These are phyloP conservation scores for Halichoeres trimaculatus DNA, from an alignment of 2,113 vertebrate genomes.

Conservation along the genomic window DNA sequence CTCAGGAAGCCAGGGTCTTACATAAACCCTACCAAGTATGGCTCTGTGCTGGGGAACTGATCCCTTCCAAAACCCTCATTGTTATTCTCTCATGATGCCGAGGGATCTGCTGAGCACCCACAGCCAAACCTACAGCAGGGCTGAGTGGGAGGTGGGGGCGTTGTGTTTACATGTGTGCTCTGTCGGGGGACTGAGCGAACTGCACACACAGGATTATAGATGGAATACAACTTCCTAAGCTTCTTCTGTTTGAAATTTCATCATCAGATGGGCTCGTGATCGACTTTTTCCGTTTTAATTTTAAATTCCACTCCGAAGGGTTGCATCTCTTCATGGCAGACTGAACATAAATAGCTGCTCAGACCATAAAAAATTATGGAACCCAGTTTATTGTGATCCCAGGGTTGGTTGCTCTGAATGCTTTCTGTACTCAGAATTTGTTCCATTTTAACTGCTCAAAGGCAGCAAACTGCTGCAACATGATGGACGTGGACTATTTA, in stretches of 20 bases:
- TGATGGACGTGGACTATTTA: too few relatives aligned
- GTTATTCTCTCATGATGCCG: conserved; percentile 77
- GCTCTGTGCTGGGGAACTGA: conserved; percentile 70
- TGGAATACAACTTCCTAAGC: conserved; percentile 38
- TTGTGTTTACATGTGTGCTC: conserved; percentile 71
- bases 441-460: too few relatives aligned
- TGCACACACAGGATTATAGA: conserved; percentile 67
- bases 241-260: conserved; percentile 11
- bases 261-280: conserved; percentile 12
- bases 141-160: conserved; percentile 57
- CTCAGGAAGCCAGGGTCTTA: conserved; percentile 73
- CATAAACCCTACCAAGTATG: conserved; percentile 71
- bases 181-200: conserved; percentile 60
- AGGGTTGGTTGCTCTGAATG: not conserved
- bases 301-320: not conserved
- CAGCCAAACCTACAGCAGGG: conserved; percentile 73
- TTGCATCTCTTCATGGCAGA: not conserved
- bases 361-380: not conserved
- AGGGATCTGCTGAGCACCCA: conserved; percentile 71
- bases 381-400: conserved; percentile 36
- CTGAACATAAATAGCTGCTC: not conserved
- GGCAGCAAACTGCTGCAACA: too few relatives aligned
- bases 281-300: not conserved
- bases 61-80: conserved; percentile 79
- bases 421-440: too few relatives aligned